phyloP scores from a whole-genome alignment of 2,797 vertebrate genomes.

The Notoglanidium macrostoma region DNA sequence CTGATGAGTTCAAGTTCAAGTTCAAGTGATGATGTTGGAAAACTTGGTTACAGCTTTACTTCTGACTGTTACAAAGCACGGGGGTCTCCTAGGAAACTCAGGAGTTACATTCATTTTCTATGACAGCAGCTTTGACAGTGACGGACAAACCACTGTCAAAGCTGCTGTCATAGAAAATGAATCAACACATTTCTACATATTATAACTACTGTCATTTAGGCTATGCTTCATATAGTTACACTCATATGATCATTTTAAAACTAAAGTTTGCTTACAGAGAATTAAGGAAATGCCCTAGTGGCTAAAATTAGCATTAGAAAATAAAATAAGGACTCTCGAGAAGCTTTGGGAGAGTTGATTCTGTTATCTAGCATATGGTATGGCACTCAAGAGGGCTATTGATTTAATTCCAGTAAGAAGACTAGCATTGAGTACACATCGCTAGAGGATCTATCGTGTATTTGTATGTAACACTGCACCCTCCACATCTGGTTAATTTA shows the following conservation, averaged over 20 bases:
- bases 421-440: not conserved
- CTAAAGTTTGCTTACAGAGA: not conserved
- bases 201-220: not conserved
- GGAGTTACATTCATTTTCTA: no score
- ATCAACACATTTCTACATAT: not conserved
- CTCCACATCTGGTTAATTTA: slow-evolving; percentile 2
- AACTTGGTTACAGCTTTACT: not conserved
- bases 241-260: not conserved
- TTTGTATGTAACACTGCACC: no score
- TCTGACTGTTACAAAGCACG: no score
- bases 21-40: not conserved
- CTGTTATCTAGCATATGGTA: not conserved
- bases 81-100: not conserved
- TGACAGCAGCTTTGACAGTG: no score
- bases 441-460: not conserved
- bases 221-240: not conserved
- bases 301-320: not conserved
- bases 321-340: not conserved
- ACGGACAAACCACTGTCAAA: not conserved
- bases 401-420: not conserved
- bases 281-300: not conserved
- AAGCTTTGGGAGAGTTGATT: not conserved
- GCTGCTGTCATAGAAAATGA: not conserved
- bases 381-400: not conserved
- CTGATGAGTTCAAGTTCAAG: no score